Conservation (phyloP, 2,797 vertebrate species). For the Anguilla megastoma region DNA sequence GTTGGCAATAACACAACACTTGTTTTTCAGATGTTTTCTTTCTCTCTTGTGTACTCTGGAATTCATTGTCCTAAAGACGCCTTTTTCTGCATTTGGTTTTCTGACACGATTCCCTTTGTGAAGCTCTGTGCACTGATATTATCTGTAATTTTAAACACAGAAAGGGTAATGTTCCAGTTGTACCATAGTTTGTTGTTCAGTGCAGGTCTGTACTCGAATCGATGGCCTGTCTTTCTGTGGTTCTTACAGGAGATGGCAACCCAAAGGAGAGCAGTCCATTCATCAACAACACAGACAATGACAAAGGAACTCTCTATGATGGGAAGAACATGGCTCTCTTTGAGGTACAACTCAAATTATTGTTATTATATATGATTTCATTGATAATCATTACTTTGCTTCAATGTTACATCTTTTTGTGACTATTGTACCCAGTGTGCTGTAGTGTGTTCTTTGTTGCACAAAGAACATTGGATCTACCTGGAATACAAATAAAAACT, state of each 20-base stretch:
- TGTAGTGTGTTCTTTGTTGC: neutral
- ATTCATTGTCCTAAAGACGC: neutral
- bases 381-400: slow-evolving; percentile 19
- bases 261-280: slow-evolving; percentile 88
- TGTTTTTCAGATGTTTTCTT: neutral
- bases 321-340: slow-evolving; percentile 97
- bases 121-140: neutral
- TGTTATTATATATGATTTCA: neutral
- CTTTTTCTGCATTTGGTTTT: neutral
- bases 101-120: neutral
- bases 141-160: neutral
- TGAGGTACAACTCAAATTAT: slow-evolving; percentile 73
- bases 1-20: neutral
- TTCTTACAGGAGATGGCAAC: slow-evolving; percentile 79
- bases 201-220: neutral
- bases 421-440: slow-evolving; percentile 40
- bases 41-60: neutral
- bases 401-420: slow-evolving; percentile 38
- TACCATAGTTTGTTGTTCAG: neutral
- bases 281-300: slow-evolving; percentile 78
- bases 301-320: slow-evolving; percentile 80
- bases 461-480: neutral
- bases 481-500: neutral
- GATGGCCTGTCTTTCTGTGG: slow-evolving; percentile 31
- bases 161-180: neutral